Conservation (phyloP, 2,888 invertebrate genomes). For the Ryuthela nishihirai region DNA sequence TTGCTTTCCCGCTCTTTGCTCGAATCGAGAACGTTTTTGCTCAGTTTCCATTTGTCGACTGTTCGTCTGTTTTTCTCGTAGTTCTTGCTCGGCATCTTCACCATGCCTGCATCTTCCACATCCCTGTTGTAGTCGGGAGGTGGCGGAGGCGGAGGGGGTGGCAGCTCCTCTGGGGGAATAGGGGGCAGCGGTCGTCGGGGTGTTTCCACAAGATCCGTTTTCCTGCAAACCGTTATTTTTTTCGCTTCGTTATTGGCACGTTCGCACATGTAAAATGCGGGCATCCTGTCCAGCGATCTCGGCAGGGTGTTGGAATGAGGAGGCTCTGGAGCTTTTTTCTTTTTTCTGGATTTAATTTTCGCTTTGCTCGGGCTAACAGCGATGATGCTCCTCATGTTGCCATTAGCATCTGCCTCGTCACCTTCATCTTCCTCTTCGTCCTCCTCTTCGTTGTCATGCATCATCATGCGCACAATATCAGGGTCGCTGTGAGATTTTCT, state of each 20-base stretch:
- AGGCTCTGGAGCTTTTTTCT: conserved; percentile 71
- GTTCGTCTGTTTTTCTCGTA: conserved; percentile 27
- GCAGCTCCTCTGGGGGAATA: conserved; percentile 31
- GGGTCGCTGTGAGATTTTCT: conserved; percentile 37
- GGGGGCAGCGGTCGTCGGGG: conserved; percentile 23
- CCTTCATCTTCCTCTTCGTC: conserved; percentile 17
- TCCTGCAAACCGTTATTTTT: background rate
- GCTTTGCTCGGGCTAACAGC: conserved; percentile 55
- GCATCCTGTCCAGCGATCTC: conserved; percentile 8
- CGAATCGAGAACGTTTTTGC: background rate
- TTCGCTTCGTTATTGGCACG: background rate
- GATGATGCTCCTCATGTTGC: conserved; percentile 13
- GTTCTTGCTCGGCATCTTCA: conserved; percentile 4
- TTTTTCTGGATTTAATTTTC: conserved; percentile 61
- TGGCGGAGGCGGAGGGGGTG: conserved; percentile 30
- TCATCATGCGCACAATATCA: conserved; percentile 40
- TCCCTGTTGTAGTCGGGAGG: conserved; percentile 25
- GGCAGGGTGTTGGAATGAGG: conserved; percentile 49
- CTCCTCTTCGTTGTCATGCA: conserved; percentile 12
- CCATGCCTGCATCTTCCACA: background rate
- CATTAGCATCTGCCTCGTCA: conserved; percentile 4
- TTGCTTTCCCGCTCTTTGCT: conserved; percentile 6
- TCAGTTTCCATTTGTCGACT: conserved; percentile 26
- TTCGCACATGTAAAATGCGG: conserved; percentile 4
- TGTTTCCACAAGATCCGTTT: conserved; percentile 5